Conservation (phyloP, 2,797 vertebrate genomes). For the Cryptoblepharus egeriae region DNA sequence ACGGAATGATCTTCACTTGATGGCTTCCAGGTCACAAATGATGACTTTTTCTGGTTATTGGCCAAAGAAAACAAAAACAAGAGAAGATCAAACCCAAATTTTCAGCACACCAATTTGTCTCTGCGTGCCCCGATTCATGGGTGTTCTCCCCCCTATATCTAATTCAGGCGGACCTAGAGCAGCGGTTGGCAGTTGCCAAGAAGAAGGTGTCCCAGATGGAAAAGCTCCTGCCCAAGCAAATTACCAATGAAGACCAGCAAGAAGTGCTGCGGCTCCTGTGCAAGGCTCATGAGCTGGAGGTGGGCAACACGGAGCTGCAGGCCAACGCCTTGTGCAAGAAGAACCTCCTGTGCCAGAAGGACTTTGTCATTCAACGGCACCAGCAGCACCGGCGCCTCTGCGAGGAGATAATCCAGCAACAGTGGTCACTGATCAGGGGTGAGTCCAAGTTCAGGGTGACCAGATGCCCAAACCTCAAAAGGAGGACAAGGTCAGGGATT, state of each 20-base stretch:
- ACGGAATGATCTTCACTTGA: no score
- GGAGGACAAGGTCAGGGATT: no score
- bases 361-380: slow-evolving; percentile 69
- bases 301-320: slow-evolving; percentile 71
- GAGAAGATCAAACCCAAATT: neutral
- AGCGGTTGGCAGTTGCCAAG: slow-evolving; percentile 62
- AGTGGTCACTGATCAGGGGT: slow-evolving; percentile 69
- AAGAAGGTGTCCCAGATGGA: slow-evolving; percentile 72
- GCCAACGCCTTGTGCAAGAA: slow-evolving; percentile 51
- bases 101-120: no score
- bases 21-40: neutral
- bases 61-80: neutral
- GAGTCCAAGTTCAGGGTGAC: slow-evolving; percentile 33
- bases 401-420: slow-evolving; percentile 66
- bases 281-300: slow-evolving; percentile 71
- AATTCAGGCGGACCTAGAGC: slow-evolving; percentile 70
- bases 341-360: slow-evolving; percentile 69
- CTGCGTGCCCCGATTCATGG: neutral
- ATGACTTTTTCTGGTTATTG: neutral
- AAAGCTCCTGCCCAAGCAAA: slow-evolving; percentile 64
- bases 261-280: slow-evolving; percentile 75
- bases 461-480: no score
- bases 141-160: neutral
- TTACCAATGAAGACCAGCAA: slow-evolving; percentile 66
- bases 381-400: slow-evolving; percentile 69